Conservation (phyloP, 2,797 vertebrate species). For the Tangara arthus region DNA sequence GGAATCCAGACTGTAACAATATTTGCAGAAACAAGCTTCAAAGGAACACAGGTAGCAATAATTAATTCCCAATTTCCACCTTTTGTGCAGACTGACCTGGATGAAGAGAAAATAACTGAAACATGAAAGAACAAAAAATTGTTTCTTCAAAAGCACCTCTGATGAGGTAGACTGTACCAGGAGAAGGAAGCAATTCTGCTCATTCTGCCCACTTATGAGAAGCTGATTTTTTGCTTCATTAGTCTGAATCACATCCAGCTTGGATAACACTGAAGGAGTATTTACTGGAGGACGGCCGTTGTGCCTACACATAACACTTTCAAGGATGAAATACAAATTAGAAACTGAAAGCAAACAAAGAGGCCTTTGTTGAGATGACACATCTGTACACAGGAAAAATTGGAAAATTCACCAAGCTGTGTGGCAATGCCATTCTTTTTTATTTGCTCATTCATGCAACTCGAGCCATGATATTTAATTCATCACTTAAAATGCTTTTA, state of each 20-base stretch:
- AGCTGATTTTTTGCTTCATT: conserved; percentile 3
- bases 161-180: not conserved
- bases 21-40: conserved; percentile 53
- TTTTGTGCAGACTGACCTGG: not conserved
- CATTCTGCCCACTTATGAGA: not conserved
- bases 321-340: not conserved
- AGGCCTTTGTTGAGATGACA: not conserved
- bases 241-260: not conserved
- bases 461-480: not conserved
- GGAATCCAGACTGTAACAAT: conserved; percentile 25
- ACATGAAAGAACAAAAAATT: conserved; percentile 1
- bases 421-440: not conserved
- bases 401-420: not conserved
- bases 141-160: not conserved
- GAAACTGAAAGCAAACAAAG: not conserved
- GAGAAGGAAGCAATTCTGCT: not conserved
- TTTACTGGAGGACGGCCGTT: not conserved
- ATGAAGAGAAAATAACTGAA: conserved; percentile 10
- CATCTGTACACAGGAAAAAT: not conserved
- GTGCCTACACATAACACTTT: not conserved
- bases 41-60: conserved; percentile 29
- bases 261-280: not conserved
- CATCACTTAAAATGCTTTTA: not conserved
- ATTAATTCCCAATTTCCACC: conserved; percentile 51
- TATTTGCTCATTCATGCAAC: not conserved